A percentile compares a stretch with the other conserved stretches of the same genome.
phyloP scores from a whole-genome alignment of 23 tunicate genomes.

The Styela plicata region DNA sequence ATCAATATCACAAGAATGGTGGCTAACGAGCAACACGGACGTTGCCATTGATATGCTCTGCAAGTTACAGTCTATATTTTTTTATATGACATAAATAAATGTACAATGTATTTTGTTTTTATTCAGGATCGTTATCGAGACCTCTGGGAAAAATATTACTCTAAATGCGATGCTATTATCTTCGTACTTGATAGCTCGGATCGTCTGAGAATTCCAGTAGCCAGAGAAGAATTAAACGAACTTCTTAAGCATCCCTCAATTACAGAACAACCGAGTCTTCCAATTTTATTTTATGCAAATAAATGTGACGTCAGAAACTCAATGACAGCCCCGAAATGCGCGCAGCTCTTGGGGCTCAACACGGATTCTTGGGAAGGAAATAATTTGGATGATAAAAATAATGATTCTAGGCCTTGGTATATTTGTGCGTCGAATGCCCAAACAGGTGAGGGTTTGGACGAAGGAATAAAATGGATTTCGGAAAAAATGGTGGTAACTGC shows the following conservation, averaged over 20 bases:
- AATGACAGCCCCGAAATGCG: conserved; percentile 24
- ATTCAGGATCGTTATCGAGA: conserved; percentile 19
- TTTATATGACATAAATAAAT: neutral
- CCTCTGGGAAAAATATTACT: conserved; percentile 22
- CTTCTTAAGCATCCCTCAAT: conserved; percentile 2
- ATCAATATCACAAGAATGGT: too few relatives aligned
- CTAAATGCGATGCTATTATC: conserved; percentile 13
- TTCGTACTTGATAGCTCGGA: conserved; percentile 29
- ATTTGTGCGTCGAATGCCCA: conserved; percentile 22
- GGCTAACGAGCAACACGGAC: too few relatives aligned
- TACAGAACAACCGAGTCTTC: neutral
- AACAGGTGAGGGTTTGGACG: conserved; percentile 15
- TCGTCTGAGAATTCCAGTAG: conserved; percentile 28
- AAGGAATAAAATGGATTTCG: conserved; percentile 23
- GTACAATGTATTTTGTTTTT: neutral
- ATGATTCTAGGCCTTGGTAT: conserved; percentile 22
- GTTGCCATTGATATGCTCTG: too few relatives aligned
- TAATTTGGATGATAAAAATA: neutral
- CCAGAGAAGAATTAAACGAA: conserved; percentile 23
- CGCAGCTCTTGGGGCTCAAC: conserved; percentile 20
- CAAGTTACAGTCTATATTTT: neutral
- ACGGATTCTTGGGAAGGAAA: conserved; percentile 10
- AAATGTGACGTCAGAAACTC: conserved; percentile 22
- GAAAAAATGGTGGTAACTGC: conserved; percentile 7
- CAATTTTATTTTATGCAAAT: conserved; percentile 19